phyloP scores from a whole-genome alignment of 2,113 vertebrate genomes.

The Lepus europaeus region DNA sequence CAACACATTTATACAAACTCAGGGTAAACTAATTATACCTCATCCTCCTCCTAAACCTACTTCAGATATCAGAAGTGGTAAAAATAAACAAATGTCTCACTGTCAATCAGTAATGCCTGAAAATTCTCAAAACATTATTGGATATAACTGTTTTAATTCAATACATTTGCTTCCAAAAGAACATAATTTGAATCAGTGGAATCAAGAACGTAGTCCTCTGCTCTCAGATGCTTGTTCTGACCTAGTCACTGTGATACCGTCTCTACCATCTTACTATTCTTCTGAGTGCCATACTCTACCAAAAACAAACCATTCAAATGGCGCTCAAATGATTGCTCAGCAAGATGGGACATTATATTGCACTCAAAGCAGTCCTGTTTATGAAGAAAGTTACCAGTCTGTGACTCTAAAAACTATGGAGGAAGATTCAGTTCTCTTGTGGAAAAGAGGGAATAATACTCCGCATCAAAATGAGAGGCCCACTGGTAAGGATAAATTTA shows the following conservation, averaged over 20 bases:
- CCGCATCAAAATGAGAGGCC: constrained; percentile 84
- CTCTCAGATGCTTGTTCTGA: constrained; percentile 73
- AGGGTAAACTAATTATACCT: constrained; percentile 87
- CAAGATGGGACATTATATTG: constrained; percentile 75
- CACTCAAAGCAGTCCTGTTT: constrained; percentile 74
- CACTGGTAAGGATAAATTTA: constrained; percentile 83
- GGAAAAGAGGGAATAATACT: constrained; percentile 86
- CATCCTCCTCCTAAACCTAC: constrained; percentile 88
- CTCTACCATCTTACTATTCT: constrained; percentile 72
- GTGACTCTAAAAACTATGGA: constrained; percentile 89
- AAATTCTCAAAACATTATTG: constrained; percentile 73
- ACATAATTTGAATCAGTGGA: constrained; percentile 72
- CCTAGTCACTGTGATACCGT: constrained; percentile 73
- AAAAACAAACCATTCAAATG: constrained; percentile 76
- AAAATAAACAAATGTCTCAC: constrained; percentile 63
- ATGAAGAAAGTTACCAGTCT: constrained; percentile 85
- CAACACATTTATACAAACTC: constrained; percentile 84
- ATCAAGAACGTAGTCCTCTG: constrained; percentile 70
- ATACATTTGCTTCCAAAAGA: constrained; percentile 76
- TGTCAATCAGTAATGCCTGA: constrained; percentile 67
- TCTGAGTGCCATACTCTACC: constrained; percentile 78
- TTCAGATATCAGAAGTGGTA: constrained; percentile 65
- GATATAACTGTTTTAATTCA: constrained; percentile 65
- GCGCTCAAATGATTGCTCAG: constrained; percentile 52
- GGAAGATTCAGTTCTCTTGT: constrained; percentile 90